phyloP scores from a whole-genome alignment of 2,888 invertebrate genomes.

The Marasmarcha lunaedactyla region DNA sequence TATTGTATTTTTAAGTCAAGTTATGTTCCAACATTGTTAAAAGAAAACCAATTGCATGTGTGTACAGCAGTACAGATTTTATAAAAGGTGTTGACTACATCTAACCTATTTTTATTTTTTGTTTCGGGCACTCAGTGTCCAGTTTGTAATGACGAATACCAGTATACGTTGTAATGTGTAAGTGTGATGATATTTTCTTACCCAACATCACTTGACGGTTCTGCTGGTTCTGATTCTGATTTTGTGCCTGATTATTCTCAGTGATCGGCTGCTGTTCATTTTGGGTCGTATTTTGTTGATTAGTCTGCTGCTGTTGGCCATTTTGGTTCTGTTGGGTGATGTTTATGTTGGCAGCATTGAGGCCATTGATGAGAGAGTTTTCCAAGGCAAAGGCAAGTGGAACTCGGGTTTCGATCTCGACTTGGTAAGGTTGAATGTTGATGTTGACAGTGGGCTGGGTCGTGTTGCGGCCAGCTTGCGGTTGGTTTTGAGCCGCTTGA shows the following conservation, averaged over 20 bases:
- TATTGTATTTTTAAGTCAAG: too few relatives aligned
- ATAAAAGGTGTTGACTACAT: too few relatives aligned
- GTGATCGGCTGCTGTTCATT: background rate
- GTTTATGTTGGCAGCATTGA: background rate
- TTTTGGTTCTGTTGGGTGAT: background rate
- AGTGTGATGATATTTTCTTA: too few relatives aligned
- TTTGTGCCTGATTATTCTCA: background rate
- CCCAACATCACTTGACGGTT: too few relatives aligned
- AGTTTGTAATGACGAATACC: too few relatives aligned
- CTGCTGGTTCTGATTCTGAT: background rate
- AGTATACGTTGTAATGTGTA: too few relatives aligned
- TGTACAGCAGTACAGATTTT: too few relatives aligned
- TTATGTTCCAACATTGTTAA: too few relatives aligned
- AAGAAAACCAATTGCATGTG: too few relatives aligned
- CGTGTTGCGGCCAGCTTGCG: constrained; percentile 25
- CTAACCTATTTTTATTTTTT: too few relatives aligned
- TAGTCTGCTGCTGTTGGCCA: background rate
- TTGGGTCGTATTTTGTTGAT: too few relatives aligned
- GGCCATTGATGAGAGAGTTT: constrained; percentile 22
- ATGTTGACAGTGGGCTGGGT: constrained; percentile 29
- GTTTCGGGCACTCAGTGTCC: too few relatives aligned
- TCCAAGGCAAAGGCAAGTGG: constrained; percentile 38
- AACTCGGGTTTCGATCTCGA: constrained; percentile 43
- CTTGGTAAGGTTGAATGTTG: constrained; percentile 35
- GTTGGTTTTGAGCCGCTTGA: background rate